Base-by-base conservation (phyloP, 2,888 invertebrate species). In the Rapana venosa region DNA sequence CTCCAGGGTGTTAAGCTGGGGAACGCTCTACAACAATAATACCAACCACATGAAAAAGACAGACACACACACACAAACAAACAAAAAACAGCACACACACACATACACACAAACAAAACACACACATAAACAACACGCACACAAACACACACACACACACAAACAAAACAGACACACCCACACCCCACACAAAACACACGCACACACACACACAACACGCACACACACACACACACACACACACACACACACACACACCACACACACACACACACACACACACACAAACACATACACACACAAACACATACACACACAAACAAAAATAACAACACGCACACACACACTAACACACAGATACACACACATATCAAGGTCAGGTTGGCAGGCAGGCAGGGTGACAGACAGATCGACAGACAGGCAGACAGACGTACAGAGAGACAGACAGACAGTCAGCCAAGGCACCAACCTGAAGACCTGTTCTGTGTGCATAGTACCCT, bases 401-500 rank as follows among this genome's bases (percentile, higher is more conserved):
- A 32, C 81, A 81, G 35, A 81, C 81, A 81, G 35, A 81, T 35
- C 6, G 35, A 81, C 30, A 77, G 30, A 13, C 77, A 32, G 77
- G n/a, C 79, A 79, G 30, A n/a, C 13, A n/a, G 26, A 79, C 36
- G 35, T 8, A 83, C 83, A 61, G 22, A 86, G 30, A 86, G 26
- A 22, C 86, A 86, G 26, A 86, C 58, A 84, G 56, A 84, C 47
- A 84, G 35, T 11, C n/a, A 84, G 5, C 22, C 56, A 84, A 15
- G n/a, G 22, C 32, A 35, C 58, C 17, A 26, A 87, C 87, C 87
- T 87, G 88, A 13, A 88, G 88, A 61, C 88, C 88, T 8, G 88
- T 88, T 20, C 81, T 56, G 81, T 81, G 81, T 22, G 88, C 88
- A 20, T 88, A 88, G 26, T 88, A 88, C 79, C 88, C 88, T 79